Evolutionary conservation across 1,140 invertebrate species (phyloP), one percentile per base, ranked within the genome.

Genomic region (Drosophila pseudoobscura): DNA sequence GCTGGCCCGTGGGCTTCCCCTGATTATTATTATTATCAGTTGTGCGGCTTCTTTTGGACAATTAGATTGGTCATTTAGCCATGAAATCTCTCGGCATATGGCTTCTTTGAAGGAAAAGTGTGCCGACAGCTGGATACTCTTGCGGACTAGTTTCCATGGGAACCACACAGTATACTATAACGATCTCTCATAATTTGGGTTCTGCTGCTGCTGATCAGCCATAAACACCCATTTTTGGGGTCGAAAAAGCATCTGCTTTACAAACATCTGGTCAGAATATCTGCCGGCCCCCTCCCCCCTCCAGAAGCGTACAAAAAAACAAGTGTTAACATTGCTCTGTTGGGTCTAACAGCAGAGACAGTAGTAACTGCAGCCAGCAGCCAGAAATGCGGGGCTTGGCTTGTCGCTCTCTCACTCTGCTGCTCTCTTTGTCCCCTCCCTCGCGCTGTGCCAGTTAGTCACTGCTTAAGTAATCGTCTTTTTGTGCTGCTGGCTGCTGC

Each of bases 31-130:
- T 53, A 53, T 53, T 53, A 20, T 20, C 44, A 55, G 52, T 74
- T 74, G 52, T 74, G 70, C 39, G 53, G 70, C 59, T 74, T 74
- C 71, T 35, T 35, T 63, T 74, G 43, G 59, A 49, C 59, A 74
- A 74, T 83, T 83, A 83, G 76, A 66, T 78, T 54, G 57, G 69
- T 44, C 79, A 78, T 78, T 78, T 74, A 75, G 76, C 63, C 58
- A 69, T 69, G 62, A 78, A 78, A 76, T 60, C 70, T 69, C 17
- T 44, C 26, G 58, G 46, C 78, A 83, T 78, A 80, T 80, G 78
- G 78, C 70, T 60, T 71, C 71, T 56, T 50, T 47, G 26, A 52
- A 8, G 35, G 8, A 22, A 39, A 52, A 5, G 49, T 66, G 43
- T 49, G 31, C 20, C 20, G 24, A 39, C 31, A 35, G 51, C 13